phyloP scores from a whole-genome alignment of 2,888 invertebrate genomes.

The Copidosoma aretas region DNA sequence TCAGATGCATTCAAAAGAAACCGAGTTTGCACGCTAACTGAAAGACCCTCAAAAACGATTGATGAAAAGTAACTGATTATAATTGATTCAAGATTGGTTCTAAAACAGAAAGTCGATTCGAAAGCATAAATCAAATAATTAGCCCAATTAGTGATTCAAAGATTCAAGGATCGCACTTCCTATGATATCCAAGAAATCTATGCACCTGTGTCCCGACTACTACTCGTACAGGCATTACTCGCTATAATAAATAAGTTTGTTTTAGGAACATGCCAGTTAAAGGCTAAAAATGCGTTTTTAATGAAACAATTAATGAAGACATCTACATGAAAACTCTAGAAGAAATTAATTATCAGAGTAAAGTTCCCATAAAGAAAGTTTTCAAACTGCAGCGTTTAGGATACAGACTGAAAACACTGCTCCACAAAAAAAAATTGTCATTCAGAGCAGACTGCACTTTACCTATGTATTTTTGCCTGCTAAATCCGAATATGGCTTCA shows the following conservation, averaged over 20 bases:
- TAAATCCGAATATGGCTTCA: no score
- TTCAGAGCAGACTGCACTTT: no score
- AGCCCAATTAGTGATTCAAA: neutral
- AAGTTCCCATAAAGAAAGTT: slow-evolving; percentile 21
- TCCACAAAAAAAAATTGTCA: no score
- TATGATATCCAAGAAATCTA: neutral
- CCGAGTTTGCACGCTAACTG: slow-evolving; percentile 35
- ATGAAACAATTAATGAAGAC: slow-evolving; percentile 34
- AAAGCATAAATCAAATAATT: neutral
- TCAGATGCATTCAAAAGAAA: slow-evolving; percentile 16
- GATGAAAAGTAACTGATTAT: slow-evolving; percentile 30
- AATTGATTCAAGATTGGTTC: slow-evolving; percentile 30
- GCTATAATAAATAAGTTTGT: neutral
- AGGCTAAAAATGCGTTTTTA: slow-evolving; percentile 45
- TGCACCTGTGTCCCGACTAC: neutral
- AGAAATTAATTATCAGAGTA: slow-evolving; percentile 10
- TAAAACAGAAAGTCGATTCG: neutral
- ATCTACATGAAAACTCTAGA: slow-evolving; percentile 38
- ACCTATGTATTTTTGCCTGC: no score
- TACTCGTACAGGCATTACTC: neutral
- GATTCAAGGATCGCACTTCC: neutral
- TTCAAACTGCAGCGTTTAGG: slow-evolving; percentile 35
- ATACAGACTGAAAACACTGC: slow-evolving; percentile 38
- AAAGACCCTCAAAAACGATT: slow-evolving; percentile 14
- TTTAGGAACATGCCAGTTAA: slow-evolving; percentile 27